Percentiles rank a stretch among this genome's conserved stretches.
Evolutionary conservation across 2,888 invertebrate species (phyloP).

Genomic region (Chrysolina oricalcia): DNA sequence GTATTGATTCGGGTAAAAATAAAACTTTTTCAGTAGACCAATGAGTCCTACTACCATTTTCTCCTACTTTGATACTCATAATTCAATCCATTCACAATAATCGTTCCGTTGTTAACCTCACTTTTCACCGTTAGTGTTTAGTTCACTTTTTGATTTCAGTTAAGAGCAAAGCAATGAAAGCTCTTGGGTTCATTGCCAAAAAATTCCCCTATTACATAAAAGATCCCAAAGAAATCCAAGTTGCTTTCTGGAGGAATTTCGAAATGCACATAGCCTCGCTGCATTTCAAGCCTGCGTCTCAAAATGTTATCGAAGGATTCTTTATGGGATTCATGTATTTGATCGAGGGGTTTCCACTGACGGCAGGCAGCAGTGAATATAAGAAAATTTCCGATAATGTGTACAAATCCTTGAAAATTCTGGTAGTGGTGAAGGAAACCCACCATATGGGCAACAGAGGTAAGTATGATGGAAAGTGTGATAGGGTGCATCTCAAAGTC

Average conservation of each 20-base stretch:
- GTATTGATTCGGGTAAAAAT: conserved; percentile 58
- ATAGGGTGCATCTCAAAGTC: too few relatives aligned
- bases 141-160: conserved; percentile 63
- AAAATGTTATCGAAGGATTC: conserved; percentile 58
- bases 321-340: conserved; percentile 62
- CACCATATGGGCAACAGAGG: conserved; percentile 61
- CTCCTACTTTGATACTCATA: too few relatives aligned
- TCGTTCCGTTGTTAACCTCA: too few relatives aligned
- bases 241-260: conserved; percentile 56
- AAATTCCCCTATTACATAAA: conserved; percentile 60
- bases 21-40: not conserved
- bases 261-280: conserved; percentile 54
- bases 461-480: conserved; percentile 48
- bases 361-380: conserved; percentile 53
- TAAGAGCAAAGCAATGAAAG: conserved; percentile 58
- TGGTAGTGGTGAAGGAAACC: conserved; percentile 50
- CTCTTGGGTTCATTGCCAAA: conserved; percentile 63
- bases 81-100: too few relatives aligned
- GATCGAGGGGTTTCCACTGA: conserved; percentile 61
- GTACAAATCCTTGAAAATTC: conserved; percentile 58
- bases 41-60: not conserved
- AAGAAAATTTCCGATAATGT: conserved; percentile 55
- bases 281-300: conserved; percentile 51
- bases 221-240: conserved; percentile 54
- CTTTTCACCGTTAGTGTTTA: too few relatives aligned